Conservation (phyloP, 2,113 vertebrate species). For the Scartelaos histophorus region DNA sequence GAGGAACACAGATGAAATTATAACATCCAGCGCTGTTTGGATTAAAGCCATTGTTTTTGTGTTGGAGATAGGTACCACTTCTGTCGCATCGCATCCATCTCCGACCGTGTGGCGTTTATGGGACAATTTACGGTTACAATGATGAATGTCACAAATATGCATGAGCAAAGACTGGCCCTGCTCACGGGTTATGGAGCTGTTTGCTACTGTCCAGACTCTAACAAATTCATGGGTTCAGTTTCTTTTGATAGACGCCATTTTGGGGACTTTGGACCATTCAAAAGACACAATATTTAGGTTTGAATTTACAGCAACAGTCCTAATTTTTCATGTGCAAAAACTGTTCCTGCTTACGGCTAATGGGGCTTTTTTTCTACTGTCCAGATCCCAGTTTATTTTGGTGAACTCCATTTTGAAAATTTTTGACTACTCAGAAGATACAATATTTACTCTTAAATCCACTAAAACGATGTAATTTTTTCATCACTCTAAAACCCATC, state of each 20-base stretch:
- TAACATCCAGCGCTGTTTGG: conserved; percentile 80
- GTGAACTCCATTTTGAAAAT: no score
- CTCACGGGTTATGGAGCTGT: background rate
- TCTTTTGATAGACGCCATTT: background rate
- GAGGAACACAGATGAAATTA: conserved; percentile 83
- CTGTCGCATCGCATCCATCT: conserved; percentile 37
- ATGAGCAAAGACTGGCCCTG: background rate
- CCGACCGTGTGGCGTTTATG: conserved; percentile 14
- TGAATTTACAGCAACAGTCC: no score
- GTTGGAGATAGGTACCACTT: conserved; percentile 18
- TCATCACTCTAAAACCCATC: no score
- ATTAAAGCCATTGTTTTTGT: conserved; percentile 72
- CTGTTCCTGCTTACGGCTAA: no score
- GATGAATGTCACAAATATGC: background rate
- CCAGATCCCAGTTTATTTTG: no score
- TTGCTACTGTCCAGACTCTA: background rate
- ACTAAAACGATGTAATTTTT: no score
- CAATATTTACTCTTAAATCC: no score
- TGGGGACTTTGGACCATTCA: no score
- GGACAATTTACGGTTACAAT: background rate
- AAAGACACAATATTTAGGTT: no score
- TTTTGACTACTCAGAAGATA: no score
- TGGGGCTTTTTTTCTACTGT: no score
- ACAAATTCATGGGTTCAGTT: background rate
- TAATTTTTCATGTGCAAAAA: no score